Evolutionary conservation across 2,888 invertebrate species (phyloP).

Genomic region (Cancer borealis): DNA sequence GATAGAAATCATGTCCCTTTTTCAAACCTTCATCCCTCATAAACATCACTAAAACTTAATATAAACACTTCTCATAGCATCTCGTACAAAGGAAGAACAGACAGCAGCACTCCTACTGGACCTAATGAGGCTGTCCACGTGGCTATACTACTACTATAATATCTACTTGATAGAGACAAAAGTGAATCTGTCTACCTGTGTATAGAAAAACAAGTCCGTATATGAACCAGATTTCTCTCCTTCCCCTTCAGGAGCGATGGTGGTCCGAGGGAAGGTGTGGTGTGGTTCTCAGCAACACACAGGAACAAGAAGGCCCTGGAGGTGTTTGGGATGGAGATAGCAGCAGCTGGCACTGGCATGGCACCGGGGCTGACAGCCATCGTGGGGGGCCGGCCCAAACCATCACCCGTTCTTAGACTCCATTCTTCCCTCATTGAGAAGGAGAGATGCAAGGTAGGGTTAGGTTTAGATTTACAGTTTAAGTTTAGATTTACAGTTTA

Average conservation of each 20-base stretch:
- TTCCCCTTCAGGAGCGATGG: not conserved
- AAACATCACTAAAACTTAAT: too few species aligned
- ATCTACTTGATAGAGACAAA: too few species aligned
- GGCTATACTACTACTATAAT: too few species aligned
- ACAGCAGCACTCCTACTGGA: too few species aligned
- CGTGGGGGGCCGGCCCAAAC: slow-evolving; percentile 82
- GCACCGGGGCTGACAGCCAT: slow-evolving; percentile 81
- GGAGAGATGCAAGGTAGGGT: slow-evolving; percentile 78
- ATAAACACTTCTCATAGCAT: too few species aligned
- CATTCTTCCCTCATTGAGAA: slow-evolving; percentile 81
- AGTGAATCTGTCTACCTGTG: too few species aligned
- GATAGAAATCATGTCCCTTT: not conserved
- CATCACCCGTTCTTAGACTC: slow-evolving; percentile 81
- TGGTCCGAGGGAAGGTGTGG: slow-evolving; percentile 80
- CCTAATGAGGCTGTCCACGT: too few species aligned
- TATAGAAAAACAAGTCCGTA: not conserved
- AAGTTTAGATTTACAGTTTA: too few species aligned
- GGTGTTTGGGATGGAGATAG: slow-evolving; percentile 81
- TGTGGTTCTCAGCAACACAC: slow-evolving; percentile 82
- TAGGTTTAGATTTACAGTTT: not conserved
- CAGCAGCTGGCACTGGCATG: slow-evolving; percentile 82
- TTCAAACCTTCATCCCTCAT: too few species aligned
- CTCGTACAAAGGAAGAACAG: too few species aligned
- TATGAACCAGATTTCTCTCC: not conserved
- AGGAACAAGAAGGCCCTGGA: slow-evolving; percentile 81